These are phyloP conservation scores for Harmothoe impar DNA, from an alignment of 2,888 invertebrate species.

Conservation along the genomic window DNA sequence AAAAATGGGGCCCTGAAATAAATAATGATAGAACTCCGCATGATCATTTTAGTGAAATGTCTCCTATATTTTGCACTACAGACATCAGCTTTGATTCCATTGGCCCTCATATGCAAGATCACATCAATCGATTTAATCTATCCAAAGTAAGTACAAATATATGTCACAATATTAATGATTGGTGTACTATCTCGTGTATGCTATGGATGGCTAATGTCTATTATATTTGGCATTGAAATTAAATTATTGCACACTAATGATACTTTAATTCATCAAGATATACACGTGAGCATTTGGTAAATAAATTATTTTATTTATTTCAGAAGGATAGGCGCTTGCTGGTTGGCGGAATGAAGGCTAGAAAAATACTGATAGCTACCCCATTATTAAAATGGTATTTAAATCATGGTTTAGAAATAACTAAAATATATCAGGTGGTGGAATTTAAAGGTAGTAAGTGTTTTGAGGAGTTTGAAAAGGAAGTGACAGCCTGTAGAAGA, in stretches of 20 bases:
- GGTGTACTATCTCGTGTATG: too few species aligned
- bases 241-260: too few species aligned
- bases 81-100: too few species aligned
- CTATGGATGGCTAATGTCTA: too few species aligned
- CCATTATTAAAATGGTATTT: background rate
- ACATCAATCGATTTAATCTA: background rate
- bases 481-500: too few species aligned
- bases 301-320: background rate
- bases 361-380: constrained; percentile 32
- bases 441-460: background rate
- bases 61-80: background rate
- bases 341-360: constrained; percentile 34
- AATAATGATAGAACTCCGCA: background rate
- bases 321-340: background rate
- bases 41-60: background rate
- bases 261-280: too few species aligned
- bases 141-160: background rate
- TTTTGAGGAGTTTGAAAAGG: too few species aligned
- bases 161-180: background rate
- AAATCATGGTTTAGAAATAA: too few species aligned
- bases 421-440: too few species aligned
- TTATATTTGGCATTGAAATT: too few species aligned
- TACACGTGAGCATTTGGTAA: too few species aligned
- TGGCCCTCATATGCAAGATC: too few species aligned
- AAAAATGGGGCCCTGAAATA: background rate